Conservation (phyloP, 2,888 invertebrate genomes). For the Campoplex nolae region DNA sequence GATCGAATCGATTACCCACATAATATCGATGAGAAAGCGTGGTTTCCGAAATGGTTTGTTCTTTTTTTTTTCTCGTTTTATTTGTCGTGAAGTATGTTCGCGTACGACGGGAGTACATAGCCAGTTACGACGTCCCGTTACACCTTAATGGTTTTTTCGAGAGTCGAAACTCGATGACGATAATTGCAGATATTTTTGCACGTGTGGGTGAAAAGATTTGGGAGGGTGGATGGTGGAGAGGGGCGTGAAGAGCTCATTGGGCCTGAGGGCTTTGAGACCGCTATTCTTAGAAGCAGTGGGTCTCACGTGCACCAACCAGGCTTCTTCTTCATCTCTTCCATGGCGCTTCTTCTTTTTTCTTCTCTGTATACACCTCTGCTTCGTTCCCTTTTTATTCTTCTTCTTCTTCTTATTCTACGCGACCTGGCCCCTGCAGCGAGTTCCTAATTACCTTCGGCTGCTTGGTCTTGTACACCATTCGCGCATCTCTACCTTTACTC, state of each 20-base stretch:
- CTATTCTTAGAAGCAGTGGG: constrained; percentile 78
- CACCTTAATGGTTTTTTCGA: constrained; percentile 61
- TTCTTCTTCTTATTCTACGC: constrained; percentile 48
- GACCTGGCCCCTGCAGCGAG: constrained; percentile 71
- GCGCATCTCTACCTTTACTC: constrained; percentile 42
- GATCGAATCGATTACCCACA: not conserved
- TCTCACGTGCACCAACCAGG: constrained; percentile 39
- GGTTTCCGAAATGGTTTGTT: constrained; percentile 11
- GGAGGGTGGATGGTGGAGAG: constrained; percentile 15
- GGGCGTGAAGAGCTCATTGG: constrained; percentile 72
- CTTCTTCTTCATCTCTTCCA: constrained; percentile 54
- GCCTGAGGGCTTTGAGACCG: constrained; percentile 77
- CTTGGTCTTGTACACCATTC: constrained; percentile 50
- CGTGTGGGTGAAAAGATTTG: constrained; percentile 56
- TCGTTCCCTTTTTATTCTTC: constrained; percentile 23
- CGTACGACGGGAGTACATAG: constrained; percentile 26
- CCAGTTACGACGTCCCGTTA: constrained; percentile 55
- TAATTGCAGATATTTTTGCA: constrained; percentile 70
- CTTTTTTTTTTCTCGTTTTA: constrained; percentile 2
- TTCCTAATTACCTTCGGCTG: constrained; percentile 77
- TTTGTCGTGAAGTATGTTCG: constrained; percentile 35
- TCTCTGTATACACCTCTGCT: constrained; percentile 1
- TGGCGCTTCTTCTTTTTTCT: constrained; percentile 39
- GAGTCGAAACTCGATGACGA: constrained; percentile 55
- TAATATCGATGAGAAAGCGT: not conserved